A percentile compares a stretch with the other conserved stretches of the same genome.
Evolutionary conservation across 2,888 invertebrate species (phyloP).

Genomic region (Hirtodrosophila confusa): DNA sequence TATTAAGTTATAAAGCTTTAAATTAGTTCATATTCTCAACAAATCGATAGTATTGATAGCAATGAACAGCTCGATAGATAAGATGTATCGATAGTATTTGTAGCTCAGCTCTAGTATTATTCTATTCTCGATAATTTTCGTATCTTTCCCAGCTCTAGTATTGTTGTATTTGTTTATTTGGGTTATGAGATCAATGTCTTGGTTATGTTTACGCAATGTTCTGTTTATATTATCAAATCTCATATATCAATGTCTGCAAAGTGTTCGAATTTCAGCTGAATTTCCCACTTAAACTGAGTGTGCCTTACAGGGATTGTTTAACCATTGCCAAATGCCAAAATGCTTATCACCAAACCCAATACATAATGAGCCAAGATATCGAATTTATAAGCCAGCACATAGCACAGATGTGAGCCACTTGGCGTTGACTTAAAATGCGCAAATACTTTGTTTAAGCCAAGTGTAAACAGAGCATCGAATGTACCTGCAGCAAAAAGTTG

Average conservation of each 20-base stretch:
- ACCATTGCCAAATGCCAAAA: constrained; percentile 37
- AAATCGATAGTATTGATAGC: too few species aligned
- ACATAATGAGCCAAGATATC: constrained; percentile 17
- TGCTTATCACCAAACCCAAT: constrained; percentile 33
- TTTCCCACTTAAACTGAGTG: constrained; percentile 1
- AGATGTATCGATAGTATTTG: too few species aligned
- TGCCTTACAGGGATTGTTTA: constrained; percentile 23
- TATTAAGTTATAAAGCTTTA: too few species aligned
- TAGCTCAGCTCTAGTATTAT: too few species aligned
- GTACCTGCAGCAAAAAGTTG: constrained; percentile 5
- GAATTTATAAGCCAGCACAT: too few species aligned
- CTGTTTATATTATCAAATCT: too few species aligned
- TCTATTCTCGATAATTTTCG: too few species aligned
- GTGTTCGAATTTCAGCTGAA: constrained; percentile 6
- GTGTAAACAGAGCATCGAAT: constrained; percentile 28
- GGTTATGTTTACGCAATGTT: background rate
- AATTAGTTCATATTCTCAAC: too few species aligned
- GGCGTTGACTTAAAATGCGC: background rate
- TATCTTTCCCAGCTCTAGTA: too few species aligned
- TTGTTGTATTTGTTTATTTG: background rate
- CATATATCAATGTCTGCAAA: background rate
- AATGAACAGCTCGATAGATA: too few species aligned
- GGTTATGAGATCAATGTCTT: too few species aligned
- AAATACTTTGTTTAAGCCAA: constrained; percentile 9
- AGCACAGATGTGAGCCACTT: constrained; percentile 14